Conservation (phyloP, 2,113 vertebrate genomes). For the Taurulus bubalis region DNA sequence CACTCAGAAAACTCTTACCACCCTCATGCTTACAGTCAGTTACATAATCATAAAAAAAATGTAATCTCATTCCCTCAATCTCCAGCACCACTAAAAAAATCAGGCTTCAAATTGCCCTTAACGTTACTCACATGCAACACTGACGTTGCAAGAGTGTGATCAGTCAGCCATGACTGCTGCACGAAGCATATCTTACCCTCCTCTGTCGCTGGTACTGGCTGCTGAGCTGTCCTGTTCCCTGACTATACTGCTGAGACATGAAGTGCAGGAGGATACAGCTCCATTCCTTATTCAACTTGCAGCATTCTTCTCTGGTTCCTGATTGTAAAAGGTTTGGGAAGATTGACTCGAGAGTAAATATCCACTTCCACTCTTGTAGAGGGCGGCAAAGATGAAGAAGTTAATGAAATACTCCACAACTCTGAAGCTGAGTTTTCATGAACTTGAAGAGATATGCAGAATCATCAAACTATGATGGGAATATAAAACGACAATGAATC, state of each 20-base stretch:
- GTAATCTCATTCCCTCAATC: constrained; percentile 23
- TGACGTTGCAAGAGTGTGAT: constrained; percentile 10
- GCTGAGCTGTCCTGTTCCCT: background rate
- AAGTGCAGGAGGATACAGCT: background rate
- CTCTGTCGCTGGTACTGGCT: background rate
- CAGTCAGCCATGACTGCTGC: background rate
- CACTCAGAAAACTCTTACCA: constrained; percentile 8
- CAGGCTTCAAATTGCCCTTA: constrained; percentile 26
- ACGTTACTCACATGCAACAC: constrained; percentile 25
- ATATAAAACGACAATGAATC: background rate
- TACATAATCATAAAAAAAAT: constrained; percentile 55
- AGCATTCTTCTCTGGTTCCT: background rate
- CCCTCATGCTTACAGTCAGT: constrained; percentile 1
- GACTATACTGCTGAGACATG: constrained; percentile 8
- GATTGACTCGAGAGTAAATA: background rate
- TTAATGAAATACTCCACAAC: background rate
- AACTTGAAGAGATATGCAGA: background rate
- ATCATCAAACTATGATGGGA: too few species aligned
- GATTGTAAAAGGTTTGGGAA: background rate
- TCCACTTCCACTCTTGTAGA: background rate
- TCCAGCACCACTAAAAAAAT: constrained; percentile 5
- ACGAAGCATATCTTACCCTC: constrained; percentile 2
- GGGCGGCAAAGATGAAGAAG: background rate
- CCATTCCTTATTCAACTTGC: background rate
- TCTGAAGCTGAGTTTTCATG: background rate